Conservation (phyloP, 2,797 vertebrate species). For the Tachyglossus aculeatus region DNA sequence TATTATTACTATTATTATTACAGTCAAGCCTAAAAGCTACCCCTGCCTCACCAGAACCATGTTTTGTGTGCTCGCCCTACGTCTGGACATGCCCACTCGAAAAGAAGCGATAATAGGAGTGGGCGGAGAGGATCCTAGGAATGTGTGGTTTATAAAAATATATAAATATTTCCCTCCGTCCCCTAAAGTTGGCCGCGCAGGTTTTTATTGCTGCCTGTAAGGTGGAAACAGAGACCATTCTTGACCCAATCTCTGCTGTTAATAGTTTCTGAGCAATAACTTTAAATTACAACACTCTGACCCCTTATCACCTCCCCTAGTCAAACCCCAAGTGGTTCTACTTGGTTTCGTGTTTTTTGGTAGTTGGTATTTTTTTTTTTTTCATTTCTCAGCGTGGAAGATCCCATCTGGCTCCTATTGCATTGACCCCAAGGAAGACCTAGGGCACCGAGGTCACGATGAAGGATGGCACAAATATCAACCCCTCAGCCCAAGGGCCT, state of each 20-base stretch:
- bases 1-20: neutral
- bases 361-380: constrained; percentile 1
- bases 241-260: no score
- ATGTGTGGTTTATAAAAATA: constrained; percentile 35
- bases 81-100: constrained; percentile 28
- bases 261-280: no score
- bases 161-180: constrained; percentile 44
- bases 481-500: no score
- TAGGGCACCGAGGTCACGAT: neutral
- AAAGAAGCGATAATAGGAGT: neutral
- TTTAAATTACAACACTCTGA: no score
- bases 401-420: neutral
- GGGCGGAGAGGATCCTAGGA: constrained; percentile 1
- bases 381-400: neutral
- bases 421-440: neutral
- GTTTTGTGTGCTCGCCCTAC: no score
- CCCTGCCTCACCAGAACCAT: no score
- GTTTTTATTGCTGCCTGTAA: neutral
- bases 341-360: constrained; percentile 2
- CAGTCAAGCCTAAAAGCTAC: neutral
- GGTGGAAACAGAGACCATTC: no score
- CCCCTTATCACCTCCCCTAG: no score
- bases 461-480: no score
- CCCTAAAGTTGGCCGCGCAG: neutral
- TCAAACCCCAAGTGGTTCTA: no score